Evolutionary conservation across 2,888 invertebrate genomes (phyloP), one percentile per base, ranked within the genome.

Genomic region (Trachelus stipa): DNA sequence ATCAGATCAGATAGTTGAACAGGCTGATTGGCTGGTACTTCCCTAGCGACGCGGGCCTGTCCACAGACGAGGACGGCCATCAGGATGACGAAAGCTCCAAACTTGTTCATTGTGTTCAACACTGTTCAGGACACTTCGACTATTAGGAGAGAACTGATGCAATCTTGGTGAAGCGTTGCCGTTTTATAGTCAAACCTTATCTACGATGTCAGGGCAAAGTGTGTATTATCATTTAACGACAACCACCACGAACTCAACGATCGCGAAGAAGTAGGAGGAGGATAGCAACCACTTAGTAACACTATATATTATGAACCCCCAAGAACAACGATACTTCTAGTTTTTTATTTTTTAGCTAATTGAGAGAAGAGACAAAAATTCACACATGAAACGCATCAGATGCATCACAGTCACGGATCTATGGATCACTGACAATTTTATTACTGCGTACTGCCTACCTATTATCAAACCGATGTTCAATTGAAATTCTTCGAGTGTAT

Each of bases 101-200:
- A 56, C 56, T 56, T 56, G 9, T 56, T 56, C 56, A 56, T 30
- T 73, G 68, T 73, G 75, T 12, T 40, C 56, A 12, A 73, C 76
- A 79, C 76, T 74, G 71, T 37, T 34, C 31, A 15, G 30, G 75
- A 77, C 77, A 71, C 71, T 15, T 75, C 69, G 75, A 77, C 79
- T 77, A 80, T 77, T 77, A 76, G 81, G 80, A 82, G 82, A 79
- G 83, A 82, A 89, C 88, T 89, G 87, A 86, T 85, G 85, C 73
- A 76, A 77, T 74, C 68, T 77, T n/a, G 12, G 31, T 15, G 71
- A 34, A 12, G 1, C 11, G 31, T 71, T 34, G 83, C 77, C 79
- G 86, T 86, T 88, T 86, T 89, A 89, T 89, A 89, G 87, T 74
- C 83, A 79, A 85, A 82, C 80, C 85, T 89, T 89, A 89, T 89